Evolutionary conservation across 2,888 invertebrate genomes (phyloP).

Genomic region (Strigamia maritima): DNA sequence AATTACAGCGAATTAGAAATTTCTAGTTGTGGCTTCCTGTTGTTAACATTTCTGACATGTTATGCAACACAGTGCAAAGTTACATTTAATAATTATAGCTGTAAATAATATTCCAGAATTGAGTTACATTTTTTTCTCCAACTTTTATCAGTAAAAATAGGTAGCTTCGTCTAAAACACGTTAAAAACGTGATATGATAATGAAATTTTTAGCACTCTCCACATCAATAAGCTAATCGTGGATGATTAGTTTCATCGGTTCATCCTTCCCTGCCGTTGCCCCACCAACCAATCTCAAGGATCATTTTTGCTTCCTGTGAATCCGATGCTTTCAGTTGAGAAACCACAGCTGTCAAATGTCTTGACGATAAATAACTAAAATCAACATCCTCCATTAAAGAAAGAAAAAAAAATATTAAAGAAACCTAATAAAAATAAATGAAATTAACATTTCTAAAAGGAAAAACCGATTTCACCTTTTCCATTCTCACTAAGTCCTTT

Average conservation of each 20-base stretch:
- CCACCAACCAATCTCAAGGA: constrained; percentile 9
- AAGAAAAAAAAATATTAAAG: no score
- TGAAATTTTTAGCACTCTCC: not conserved
- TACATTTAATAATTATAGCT: no score
- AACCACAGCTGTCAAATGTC: not conserved
- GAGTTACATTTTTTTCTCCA: no score
- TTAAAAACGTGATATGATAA: not conserved
- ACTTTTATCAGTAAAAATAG: no score
- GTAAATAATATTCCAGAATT: no score
- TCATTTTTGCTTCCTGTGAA: constrained; percentile 10
- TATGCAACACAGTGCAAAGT: no score
- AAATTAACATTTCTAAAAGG: not conserved
- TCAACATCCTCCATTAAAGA: not conserved
- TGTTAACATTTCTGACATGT: no score
- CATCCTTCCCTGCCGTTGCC: not conserved
- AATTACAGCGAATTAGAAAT: no score
- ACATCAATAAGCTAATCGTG: not conserved
- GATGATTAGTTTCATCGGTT: constrained; percentile 13
- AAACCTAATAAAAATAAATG: not conserved
- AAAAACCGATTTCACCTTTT: not conserved
- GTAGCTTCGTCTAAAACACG: no score
- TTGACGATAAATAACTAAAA: not conserved
- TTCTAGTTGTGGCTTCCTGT: no score
- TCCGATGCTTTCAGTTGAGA: not conserved
- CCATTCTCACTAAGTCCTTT: not conserved